These are phyloP conservation scores for Apis cerana DNA, from an alignment of 1,140 invertebrate species.

Conservation along the genomic window DNA sequence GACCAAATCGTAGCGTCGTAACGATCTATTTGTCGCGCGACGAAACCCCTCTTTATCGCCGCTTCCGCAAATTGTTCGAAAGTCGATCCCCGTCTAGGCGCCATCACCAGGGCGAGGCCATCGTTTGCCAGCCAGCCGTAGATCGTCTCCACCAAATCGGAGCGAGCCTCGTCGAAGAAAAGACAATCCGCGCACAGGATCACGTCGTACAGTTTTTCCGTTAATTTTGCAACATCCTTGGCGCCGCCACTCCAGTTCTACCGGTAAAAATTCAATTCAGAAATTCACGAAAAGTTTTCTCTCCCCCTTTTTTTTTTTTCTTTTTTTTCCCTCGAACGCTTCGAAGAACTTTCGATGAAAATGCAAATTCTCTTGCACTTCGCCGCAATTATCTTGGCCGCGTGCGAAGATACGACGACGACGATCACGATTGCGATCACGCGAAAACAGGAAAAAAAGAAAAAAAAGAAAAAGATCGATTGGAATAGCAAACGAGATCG, in stretches of 20 bases:
- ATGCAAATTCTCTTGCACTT: background rate
- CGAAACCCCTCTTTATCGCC: slow-evolving; percentile 83
- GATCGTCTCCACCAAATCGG: slow-evolving; percentile 87
- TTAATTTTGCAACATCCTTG: slow-evolving; percentile 62
- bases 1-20: slow-evolving; percentile 87
- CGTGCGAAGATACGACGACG: no score
- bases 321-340: background rate
- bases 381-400: background rate
- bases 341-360: background rate
- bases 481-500: no score
- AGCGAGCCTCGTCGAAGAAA: slow-evolving; percentile 90
- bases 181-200: slow-evolving; percentile 91
- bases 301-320: no score
- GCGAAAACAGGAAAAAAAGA: background rate
- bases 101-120: slow-evolving; percentile 88
- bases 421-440: no score
- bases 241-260: slow-evolving; percentile 68
- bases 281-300: background rate
- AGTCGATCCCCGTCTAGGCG: slow-evolving; percentile 87
- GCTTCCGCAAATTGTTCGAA: slow-evolving; percentile 86
- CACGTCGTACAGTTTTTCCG: slow-evolving; percentile 83
- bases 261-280: slow-evolving; percentile 52
- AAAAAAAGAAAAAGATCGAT: background rate
- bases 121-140: slow-evolving; percentile 84
- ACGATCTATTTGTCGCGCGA: slow-evolving; percentile 81